Base-by-base conservation (phyloP, 1,140 invertebrate species). In the Colletes gigas region DNA sequence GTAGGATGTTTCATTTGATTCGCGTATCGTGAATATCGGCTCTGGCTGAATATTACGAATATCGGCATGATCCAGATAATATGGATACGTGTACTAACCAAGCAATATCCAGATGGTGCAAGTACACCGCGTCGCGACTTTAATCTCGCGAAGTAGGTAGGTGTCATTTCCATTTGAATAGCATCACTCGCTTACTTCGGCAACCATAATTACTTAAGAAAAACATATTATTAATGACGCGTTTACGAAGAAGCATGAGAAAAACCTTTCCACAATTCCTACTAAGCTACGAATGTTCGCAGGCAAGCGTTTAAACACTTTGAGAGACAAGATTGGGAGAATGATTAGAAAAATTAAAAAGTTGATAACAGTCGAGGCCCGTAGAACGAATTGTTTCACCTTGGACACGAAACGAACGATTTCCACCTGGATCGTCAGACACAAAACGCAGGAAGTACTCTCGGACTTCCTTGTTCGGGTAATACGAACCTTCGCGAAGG, bases 361-460 rank as follows among this genome's bases (percentile, higher is more conserved):
- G 30, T 30, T 30, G 4, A 14, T 63, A 12, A 12, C 1, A 50
- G 10, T 12, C 50, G 0, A 50, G 15, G 2, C 12, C 39, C 14
- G 15, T 55, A 15, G 15, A 19, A 19, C n/a, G 55, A 59, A 59
- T n/a, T 14, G 15, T n/a, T 19, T 59, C n/a, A 8, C 55, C 4
- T 17, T 12, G 12, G 3, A n/a, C 17, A 10, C 8, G 39, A 54
- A 55, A 66, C 70, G 55, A 74, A 60, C 69, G 62, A 80, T 81
- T 88, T 88, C 81, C 76, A 81, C 68, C 57, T 71, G 80, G 77
- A 79, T 84, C 86, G 81, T 14, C 71, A 44, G 39, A 75, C 70
- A 88, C 87, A 89, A 88, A 88, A 83, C 69, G 80, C 87, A 86
- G 88, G 88, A 89, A 88, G 84, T 62, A 68, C 71, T 75, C 85